A percentile compares a stretch with the other conserved stretches of the same genome.
phyloP scores from a whole-genome alignment of 1,140 invertebrate species.

The Anthonomus grandis region DNA sequence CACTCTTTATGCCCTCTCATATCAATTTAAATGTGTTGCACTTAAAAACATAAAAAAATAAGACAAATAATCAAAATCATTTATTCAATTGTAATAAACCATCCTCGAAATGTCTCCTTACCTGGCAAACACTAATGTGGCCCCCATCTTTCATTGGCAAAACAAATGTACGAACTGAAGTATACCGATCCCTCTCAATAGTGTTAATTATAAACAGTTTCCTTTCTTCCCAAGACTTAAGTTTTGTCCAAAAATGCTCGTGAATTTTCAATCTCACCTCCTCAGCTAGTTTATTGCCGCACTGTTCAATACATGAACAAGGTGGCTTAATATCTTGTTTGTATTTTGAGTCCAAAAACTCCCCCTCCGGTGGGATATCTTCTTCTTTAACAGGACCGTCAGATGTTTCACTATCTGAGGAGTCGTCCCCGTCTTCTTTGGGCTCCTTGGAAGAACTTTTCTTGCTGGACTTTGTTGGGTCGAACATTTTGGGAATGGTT shows the following conservation, averaged over 20 bases:
- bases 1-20: too few relatives aligned
- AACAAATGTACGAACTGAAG: conserved; percentile 17
- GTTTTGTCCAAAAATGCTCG: conserved; percentile 18
- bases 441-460: not conserved
- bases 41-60: too few relatives aligned
- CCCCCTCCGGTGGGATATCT: conserved; percentile 6
- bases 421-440: not conserved
- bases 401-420: not conserved
- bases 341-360: conserved; percentile 1
- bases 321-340: conserved; percentile 11
- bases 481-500: not conserved
- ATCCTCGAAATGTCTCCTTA: too few relatives aligned
- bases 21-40: too few relatives aligned
- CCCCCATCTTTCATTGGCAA: conserved; percentile 17
- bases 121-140: conserved; percentile 19
- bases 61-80: too few relatives aligned
- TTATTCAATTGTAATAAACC: too few relatives aligned
- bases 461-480: not conserved
- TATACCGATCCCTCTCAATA: conserved; percentile 16
- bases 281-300: conserved; percentile 7
- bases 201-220: conserved; percentile 20
- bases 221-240: conserved; percentile 16
- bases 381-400: conserved; percentile 1
- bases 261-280: conserved; percentile 16
- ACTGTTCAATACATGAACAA: conserved; percentile 12